Conservation (phyloP, 2,888 invertebrate species). For the Yponomeuta cagnagella region DNA sequence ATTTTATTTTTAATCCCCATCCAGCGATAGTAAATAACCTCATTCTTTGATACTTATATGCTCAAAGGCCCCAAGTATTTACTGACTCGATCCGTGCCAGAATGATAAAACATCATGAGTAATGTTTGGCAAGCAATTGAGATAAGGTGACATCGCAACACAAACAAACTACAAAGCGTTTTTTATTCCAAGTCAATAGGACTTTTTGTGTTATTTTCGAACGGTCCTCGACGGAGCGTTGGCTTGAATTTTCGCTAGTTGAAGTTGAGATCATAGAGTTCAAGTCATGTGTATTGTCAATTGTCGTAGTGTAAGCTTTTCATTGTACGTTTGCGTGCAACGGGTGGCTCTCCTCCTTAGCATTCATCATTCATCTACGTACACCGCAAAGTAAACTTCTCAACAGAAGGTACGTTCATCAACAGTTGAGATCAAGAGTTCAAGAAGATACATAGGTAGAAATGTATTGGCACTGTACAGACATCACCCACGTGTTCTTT, state of each 20-base stretch:
- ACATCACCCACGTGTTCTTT: too few relatives aligned
- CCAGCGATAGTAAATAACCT: too few relatives aligned
- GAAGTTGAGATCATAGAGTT: not conserved
- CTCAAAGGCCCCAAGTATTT: not conserved
- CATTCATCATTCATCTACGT: too few relatives aligned
- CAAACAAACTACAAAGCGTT: not conserved
- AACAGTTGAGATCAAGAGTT: too few relatives aligned
- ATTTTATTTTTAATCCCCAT: too few relatives aligned
- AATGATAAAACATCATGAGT: not conserved
- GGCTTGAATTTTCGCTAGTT: not conserved
- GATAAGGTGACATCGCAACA: slow-evolving; percentile 1
- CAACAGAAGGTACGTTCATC: too few relatives aligned
- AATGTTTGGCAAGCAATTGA: not conserved
- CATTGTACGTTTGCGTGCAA: too few relatives aligned
- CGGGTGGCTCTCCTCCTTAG: too few relatives aligned
- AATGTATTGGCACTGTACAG: too few relatives aligned
- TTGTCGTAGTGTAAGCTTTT: too few relatives aligned
- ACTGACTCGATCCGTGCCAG: not conserved
- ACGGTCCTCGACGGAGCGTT: not conserved
- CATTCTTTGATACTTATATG: not conserved
- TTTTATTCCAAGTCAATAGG: not conserved
- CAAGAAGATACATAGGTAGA: too few relatives aligned
- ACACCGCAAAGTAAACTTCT: too few relatives aligned
- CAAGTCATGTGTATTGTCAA: not conserved
- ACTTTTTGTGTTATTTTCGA: not conserved